Conservation (phyloP, 1,140 invertebrate genomes). For the Aphelenchoides fujianensis region DNA sequence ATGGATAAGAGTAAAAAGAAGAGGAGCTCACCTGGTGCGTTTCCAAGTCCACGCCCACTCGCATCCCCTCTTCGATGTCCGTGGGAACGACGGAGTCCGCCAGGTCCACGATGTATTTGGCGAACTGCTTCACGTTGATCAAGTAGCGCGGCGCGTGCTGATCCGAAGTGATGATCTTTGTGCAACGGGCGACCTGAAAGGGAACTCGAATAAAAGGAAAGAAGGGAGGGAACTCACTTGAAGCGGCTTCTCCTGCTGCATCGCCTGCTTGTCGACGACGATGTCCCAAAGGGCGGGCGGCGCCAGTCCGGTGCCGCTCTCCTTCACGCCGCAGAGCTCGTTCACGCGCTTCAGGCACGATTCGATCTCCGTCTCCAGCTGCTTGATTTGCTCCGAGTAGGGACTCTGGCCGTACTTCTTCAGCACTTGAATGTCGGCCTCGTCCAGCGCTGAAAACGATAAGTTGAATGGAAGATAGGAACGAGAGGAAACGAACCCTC, state of each 20-base stretch:
- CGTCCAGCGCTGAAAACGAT: slow-evolving; percentile 87
- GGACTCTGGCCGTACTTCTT: slow-evolving; percentile 99
- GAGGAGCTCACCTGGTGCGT: too few relatives aligned
- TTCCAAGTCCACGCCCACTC: slow-evolving; percentile 97
- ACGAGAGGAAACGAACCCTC: slow-evolving; percentile 25
- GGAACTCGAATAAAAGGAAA: too few relatives aligned
- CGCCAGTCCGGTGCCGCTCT: slow-evolving; percentile 78
- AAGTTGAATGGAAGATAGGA: slow-evolving; percentile 48
- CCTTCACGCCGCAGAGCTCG: slow-evolving; percentile 78
- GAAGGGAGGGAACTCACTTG: too few relatives aligned
- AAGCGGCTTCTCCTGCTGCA: slow-evolving; percentile 94
- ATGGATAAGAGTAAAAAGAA: too few relatives aligned
- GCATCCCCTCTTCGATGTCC: slow-evolving; percentile 99
- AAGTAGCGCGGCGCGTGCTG: slow-evolving; percentile 98
- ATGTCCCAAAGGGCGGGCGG: slow-evolving; percentile 98
- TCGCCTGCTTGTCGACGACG: slow-evolving; percentile 94
- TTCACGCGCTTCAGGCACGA: slow-evolving; percentile 92
- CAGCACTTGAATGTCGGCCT: slow-evolving; percentile 91
- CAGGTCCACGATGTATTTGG: slow-evolving; percentile 98
- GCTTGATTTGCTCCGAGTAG: slow-evolving; percentile 91
- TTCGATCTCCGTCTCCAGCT: slow-evolving; percentile 90
- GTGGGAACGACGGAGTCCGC: slow-evolving; percentile 98
- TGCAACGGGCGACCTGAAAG: too few relatives aligned
- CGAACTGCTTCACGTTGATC: slow-evolving; percentile 99
- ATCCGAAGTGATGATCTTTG: too few relatives aligned